Conservation (phyloP, 2,113 vertebrate genomes). For the Salminus brasiliensis region DNA sequence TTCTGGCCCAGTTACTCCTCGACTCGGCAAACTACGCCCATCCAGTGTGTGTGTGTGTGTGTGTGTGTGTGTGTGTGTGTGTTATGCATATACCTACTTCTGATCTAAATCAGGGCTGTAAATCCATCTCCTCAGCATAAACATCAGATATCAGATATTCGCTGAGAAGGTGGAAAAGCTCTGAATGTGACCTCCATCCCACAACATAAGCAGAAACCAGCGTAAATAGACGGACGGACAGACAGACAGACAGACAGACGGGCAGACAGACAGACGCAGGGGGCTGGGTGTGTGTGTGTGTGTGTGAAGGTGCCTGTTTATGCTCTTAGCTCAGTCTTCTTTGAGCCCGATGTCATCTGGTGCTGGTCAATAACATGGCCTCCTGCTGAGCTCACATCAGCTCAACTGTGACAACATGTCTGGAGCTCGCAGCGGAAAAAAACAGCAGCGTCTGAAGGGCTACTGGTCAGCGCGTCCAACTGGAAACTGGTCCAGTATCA, state of each 20-base stretch:
- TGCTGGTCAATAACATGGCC: conserved; percentile 40
- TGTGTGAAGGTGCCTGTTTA: conserved; percentile 12
- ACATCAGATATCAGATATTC: no score
- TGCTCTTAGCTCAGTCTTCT: neutral
- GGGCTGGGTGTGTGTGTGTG: neutral
- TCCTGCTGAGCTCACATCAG: conserved; percentile 36
- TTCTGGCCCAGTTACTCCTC: no score
- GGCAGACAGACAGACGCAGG: neutral
- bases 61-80: no score
- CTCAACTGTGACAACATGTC: conserved; percentile 43
- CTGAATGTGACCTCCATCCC: no score
- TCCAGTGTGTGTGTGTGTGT: no score
- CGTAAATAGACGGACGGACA: conserved; percentile 6
- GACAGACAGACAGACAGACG: neutral
- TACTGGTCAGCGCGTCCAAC: neutral
- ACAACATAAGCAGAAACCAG: neutral
- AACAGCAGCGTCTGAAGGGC: neutral
- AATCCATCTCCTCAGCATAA: no score
- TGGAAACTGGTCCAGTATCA: neutral
- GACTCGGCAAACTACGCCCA: no score
- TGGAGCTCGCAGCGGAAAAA: conserved; percentile 1
- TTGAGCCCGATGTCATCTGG: conserved; percentile 31
- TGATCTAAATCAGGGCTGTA: neutral
- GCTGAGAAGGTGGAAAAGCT: no score
- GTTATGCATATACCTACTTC: no score